Base-by-base conservation (phyloP, 2,888 invertebrate species). In the Standfussiana lucernea region DNA sequence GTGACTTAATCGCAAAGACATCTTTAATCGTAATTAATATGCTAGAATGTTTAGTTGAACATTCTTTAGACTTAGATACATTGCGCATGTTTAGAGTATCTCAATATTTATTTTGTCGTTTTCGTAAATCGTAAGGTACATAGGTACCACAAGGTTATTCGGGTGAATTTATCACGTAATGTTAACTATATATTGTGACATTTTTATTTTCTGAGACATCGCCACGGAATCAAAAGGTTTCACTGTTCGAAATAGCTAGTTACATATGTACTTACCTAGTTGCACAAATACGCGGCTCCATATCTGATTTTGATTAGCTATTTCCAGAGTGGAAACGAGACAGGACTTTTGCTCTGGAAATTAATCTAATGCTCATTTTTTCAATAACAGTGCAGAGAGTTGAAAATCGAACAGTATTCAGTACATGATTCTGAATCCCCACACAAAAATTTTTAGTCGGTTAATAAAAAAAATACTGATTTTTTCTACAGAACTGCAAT, bases 81-180 rank as follows among this genome's bases (percentile, higher is more conserved):
- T 80, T 69, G 35, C 72, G 47, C 42, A 79, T 75, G 62, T 67
- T 59, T 59, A n/a, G 28, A 4, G 50, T 71, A 62, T 53, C 32
- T 64, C 70, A 75, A 72, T 82, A 75, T 84, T 81, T 85, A 40
- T 81, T 81, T 56, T 78, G 69, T 72, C 15, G 21, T 74, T 72
- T 77, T 80, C 50, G 72, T 75, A 62, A 67, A 47, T 80, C 56
- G 74, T 75, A 62, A 70, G 61, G n/a, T 64, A 72, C 53, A 7
- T 28, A 53, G 21, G 37, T 45, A 71, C 37, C 18, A 45, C 83
- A 84, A 83, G 74, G 74, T 81, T 61, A 69, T 59, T 69, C 18
- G 37, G 53, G 56, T 77, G 61, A 72, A 81, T 80, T 77, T 71
- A 65, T 77, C 53, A 72, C 65, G 64, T 40, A 40, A 59, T 56